Evolutionary conservation across 23 tunicate species (phyloP).

Genomic region (Diplosoma virens): DNA sequence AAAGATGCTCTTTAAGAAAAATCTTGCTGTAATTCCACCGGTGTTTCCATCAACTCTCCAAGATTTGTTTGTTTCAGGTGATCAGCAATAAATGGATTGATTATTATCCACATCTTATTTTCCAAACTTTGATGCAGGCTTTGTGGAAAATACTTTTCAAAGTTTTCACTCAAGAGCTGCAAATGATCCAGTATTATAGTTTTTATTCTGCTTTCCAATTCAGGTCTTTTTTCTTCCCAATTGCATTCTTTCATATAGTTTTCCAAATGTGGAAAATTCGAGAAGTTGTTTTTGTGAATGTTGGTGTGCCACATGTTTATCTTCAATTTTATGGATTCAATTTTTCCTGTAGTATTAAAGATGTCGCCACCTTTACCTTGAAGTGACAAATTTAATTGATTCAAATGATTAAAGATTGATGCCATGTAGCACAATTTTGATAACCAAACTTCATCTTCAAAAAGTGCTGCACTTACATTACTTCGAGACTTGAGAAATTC

Average conservation of each 20-base stretch:
- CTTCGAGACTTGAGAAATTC: slow-evolving; percentile 20
- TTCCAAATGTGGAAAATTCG: slow-evolving; percentile 26
- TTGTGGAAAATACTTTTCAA: slow-evolving; percentile 28
- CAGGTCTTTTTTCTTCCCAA: slow-evolving; percentile 17
- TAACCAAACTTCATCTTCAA: slow-evolving; percentile 34
- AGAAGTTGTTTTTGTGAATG: slow-evolving; percentile 13
- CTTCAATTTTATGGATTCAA: background rate
- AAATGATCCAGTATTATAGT: slow-evolving; percentile 35
- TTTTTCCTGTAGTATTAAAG: slow-evolving; percentile 30
- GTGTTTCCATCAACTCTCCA: slow-evolving; percentile 37
- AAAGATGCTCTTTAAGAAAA: slow-evolving; percentile 28
- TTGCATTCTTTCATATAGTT: slow-evolving; percentile 35
- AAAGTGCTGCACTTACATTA: slow-evolving; percentile 28
- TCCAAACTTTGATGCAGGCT: slow-evolving; percentile 41
- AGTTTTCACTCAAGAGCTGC: slow-evolving; percentile 24
- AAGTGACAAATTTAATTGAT: slow-evolving; percentile 45
- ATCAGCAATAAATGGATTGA: slow-evolving; percentile 38
- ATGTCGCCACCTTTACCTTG: slow-evolving; percentile 51
- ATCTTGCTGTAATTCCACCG: slow-evolving; percentile 28
- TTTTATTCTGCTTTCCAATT: slow-evolving; percentile 17
- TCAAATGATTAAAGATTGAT: slow-evolving; percentile 39
- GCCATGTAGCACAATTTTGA: slow-evolving; percentile 32
- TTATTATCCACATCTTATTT: slow-evolving; percentile 37
- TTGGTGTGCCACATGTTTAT: background rate
- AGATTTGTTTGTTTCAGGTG: slow-evolving; percentile 35